Conservation (phyloP, 2,888 invertebrate species). For the Amphimallon solstitiale region DNA sequence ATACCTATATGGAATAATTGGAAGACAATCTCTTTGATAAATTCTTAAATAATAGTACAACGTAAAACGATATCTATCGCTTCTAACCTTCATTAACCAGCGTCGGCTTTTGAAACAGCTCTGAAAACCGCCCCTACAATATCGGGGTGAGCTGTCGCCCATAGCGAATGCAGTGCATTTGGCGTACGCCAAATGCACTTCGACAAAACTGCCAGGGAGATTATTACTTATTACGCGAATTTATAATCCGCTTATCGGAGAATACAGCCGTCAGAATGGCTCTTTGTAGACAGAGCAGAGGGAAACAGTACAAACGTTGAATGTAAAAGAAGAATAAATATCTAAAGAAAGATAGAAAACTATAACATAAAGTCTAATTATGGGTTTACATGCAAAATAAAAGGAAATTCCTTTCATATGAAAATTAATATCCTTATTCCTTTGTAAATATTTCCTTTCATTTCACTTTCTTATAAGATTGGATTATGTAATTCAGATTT, state of each 20-base stretch:
- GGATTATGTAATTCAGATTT: too few relatives aligned
- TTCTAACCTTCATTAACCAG: slow-evolving; percentile 12
- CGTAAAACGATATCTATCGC: neutral
- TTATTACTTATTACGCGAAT: slow-evolving; percentile 50
- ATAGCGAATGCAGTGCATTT: slow-evolving; percentile 19
- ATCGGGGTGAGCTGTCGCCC: slow-evolving; percentile 14
- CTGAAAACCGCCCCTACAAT: neutral
- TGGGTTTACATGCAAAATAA: neutral
- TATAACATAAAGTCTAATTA: neutral
- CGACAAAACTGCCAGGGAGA: slow-evolving; percentile 28
- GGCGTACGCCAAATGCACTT: slow-evolving; percentile 33
- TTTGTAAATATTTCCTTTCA: too few relatives aligned
- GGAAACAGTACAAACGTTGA: too few relatives aligned
- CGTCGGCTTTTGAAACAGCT: neutral
- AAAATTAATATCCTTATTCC: neutral
- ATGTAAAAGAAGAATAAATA: neutral
- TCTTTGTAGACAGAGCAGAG: neutral
- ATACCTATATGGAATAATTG: too few relatives aligned
- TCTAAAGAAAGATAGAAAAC: neutral
- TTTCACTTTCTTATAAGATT: too few relatives aligned
- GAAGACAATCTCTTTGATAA: too few relatives aligned
- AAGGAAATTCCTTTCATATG: neutral
- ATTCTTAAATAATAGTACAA: too few relatives aligned
- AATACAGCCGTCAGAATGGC: slow-evolving; percentile 42
- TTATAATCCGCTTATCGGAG: slow-evolving; percentile 52